phyloP scores from a whole-genome alignment of 2,797 vertebrate species.

The Lithobates pipiens region DNA sequence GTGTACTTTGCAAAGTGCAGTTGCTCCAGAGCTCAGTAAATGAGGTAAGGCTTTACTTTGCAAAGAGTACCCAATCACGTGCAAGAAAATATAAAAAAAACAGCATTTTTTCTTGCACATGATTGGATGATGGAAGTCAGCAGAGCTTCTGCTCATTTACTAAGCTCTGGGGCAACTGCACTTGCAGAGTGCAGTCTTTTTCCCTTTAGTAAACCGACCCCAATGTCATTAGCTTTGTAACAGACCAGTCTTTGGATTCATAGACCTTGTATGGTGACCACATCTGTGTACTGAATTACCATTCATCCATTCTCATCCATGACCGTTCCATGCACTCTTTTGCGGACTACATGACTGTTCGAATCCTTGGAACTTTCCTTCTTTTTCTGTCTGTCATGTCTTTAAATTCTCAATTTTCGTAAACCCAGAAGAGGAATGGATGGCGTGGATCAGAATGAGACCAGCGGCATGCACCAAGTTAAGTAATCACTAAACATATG shows the following conservation, averaged over 20 bases:
- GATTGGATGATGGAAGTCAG: too few species aligned
- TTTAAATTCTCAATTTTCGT: constrained; percentile 6
- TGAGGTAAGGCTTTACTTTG: too few species aligned
- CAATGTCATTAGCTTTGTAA: too few species aligned
- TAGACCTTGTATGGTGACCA: background rate
- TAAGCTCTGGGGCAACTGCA: too few species aligned
- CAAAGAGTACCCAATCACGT: too few species aligned
- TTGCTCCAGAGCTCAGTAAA: too few species aligned
- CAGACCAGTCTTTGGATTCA: background rate
- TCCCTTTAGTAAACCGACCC: too few species aligned
- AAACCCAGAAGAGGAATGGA: constrained; percentile 53
- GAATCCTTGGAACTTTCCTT: background rate
- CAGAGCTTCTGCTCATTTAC: too few species aligned
- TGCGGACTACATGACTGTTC: background rate
- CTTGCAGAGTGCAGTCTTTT: too few species aligned
- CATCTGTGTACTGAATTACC: background rate
- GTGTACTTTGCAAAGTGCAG: too few species aligned
- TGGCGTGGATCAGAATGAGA: constrained; percentile 54
- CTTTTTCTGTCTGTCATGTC: background rate
- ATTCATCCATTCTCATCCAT: constrained; percentile 55
- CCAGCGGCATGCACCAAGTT: constrained; percentile 26
- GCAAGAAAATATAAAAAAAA: too few species aligned
- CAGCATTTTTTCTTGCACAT: too few species aligned
- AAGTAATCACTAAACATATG: constrained; percentile 6
- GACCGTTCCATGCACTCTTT: constrained; percentile 46